phyloP scores from a whole-genome alignment of 2,888 invertebrate genomes.

The Pheosia tremula region DNA sequence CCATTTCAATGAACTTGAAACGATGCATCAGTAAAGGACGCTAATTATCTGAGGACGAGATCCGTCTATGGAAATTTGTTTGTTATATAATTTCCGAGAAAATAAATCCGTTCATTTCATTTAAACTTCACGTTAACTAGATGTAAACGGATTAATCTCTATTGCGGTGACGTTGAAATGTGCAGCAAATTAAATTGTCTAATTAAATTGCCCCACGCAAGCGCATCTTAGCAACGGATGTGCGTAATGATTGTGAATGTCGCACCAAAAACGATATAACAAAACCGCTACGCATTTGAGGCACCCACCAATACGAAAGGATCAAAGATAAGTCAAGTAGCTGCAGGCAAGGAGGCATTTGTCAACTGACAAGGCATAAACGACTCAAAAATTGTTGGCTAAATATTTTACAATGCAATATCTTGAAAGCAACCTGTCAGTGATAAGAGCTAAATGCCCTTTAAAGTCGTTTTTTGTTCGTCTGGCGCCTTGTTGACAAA shows the following conservation, averaged over 20 bases:
- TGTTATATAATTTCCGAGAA: not conserved
- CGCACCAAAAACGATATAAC: conserved; percentile 41
- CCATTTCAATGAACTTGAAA: too few species aligned
- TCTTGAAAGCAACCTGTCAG: conserved; percentile 14
- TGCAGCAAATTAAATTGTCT: conserved; percentile 54
- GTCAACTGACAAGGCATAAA: conserved; percentile 2
- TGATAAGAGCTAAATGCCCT: conserved; percentile 31
- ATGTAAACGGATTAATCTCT: conserved; percentile 38
- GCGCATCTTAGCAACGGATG: conserved; percentile 72
- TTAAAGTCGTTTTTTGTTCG: conserved; percentile 24
- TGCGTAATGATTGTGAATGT: conserved; percentile 62
- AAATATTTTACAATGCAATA: conserved; percentile 23
- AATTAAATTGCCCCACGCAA: conserved; percentile 72
- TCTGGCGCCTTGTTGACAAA: conserved; percentile 30
- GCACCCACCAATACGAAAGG: conserved; percentile 17
- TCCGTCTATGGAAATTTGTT: too few species aligned
- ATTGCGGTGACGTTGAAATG: conserved; percentile 49
- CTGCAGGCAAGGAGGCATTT: not conserved
- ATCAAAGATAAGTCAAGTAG: conserved; percentile 9
- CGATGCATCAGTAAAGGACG: too few species aligned
- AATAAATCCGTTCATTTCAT: conserved; percentile 11
- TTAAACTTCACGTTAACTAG: conserved; percentile 25
- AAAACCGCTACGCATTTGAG: conserved; percentile 20
- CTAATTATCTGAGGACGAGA: too few species aligned
- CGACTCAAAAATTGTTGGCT: conserved; percentile 14